Percentiles rank a stretch among this genome's conserved stretches.
phyloP scores from a whole-genome alignment of 2,888 invertebrate genomes.

The Oligia fasciuncula region DNA sequence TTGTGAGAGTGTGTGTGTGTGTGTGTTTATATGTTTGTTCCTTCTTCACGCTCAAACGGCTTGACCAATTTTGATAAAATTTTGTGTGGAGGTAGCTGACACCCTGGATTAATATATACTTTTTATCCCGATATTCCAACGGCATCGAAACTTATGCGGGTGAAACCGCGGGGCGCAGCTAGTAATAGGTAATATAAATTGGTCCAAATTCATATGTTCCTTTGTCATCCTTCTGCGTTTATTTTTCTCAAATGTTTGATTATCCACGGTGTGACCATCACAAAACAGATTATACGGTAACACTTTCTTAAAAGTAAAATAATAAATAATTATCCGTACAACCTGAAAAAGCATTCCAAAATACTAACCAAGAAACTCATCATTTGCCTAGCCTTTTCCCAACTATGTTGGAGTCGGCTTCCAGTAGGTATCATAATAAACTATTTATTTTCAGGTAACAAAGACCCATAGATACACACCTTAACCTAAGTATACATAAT shows the following conservation, averaged over 20 bases:
- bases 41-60: no score
- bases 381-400: background rate
- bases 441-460: no score
- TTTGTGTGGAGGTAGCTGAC: no score
- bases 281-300: background rate
- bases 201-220: background rate
- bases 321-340: background rate
- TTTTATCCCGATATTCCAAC: no score
- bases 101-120: no score
- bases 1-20: no score
- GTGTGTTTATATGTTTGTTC: no score
- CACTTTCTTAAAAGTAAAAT: background rate
- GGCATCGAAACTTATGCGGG: no score
- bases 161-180: no score
- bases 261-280: background rate
- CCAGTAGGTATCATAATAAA: background rate
- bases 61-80: no score
- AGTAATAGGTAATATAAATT: background rate
- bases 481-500: no score
- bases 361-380: background rate
- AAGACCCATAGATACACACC: no score
- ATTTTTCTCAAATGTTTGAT: background rate
- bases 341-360: background rate
- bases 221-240: background rate
- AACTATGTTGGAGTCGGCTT: background rate